These are phyloP conservation scores for Pseudococcus jackbeardsleyi DNA, from an alignment of 2,888 invertebrate species.

Conservation along the genomic window DNA sequence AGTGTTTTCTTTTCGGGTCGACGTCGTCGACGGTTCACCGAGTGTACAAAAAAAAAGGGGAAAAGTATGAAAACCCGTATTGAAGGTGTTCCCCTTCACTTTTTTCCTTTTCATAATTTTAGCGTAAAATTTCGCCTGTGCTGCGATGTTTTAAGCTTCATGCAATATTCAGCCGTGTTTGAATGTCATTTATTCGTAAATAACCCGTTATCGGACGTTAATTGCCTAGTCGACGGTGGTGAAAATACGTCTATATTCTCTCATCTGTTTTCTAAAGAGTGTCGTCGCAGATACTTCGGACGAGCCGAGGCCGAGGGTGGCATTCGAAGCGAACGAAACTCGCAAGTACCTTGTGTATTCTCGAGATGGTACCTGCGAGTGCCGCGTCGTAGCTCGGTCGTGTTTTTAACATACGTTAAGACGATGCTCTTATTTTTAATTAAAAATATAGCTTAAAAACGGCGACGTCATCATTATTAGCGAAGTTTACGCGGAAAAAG, in stretches of 20 bases:
- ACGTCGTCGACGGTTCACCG: neutral
- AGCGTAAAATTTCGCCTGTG: neutral
- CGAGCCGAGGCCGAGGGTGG: neutral
- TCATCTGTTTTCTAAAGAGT: slow-evolving; percentile 5
- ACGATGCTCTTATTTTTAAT: slow-evolving; percentile 50
- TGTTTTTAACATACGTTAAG: slow-evolving; percentile 43
- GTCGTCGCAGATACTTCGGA: neutral
- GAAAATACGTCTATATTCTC: slow-evolving; percentile 39
- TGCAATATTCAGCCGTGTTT: slow-evolving; percentile 40
- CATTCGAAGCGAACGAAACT: neutral
- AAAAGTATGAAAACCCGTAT: neutral
- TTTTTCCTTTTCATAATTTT: neutral
- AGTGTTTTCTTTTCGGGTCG: slow-evolving; percentile 31
- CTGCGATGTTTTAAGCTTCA: slow-evolving; percentile 33
- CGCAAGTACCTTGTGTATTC: slow-evolving; percentile 3
- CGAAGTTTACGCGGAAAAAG: slow-evolving; percentile 38
- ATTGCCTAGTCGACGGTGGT: slow-evolving; percentile 31
- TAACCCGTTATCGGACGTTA: slow-evolving; percentile 49
- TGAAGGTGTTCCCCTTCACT: neutral
- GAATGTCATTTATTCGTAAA: slow-evolving; percentile 46
- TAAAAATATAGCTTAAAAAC: slow-evolving; percentile 49
- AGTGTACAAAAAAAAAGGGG: neutral
- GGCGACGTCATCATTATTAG: slow-evolving; percentile 47
- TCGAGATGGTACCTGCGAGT: neutral
- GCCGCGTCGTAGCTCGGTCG: neutral